phyloP scores from a whole-genome alignment of 64 coral and sea anemone species.

The Stichodactyla helianthus region DNA sequence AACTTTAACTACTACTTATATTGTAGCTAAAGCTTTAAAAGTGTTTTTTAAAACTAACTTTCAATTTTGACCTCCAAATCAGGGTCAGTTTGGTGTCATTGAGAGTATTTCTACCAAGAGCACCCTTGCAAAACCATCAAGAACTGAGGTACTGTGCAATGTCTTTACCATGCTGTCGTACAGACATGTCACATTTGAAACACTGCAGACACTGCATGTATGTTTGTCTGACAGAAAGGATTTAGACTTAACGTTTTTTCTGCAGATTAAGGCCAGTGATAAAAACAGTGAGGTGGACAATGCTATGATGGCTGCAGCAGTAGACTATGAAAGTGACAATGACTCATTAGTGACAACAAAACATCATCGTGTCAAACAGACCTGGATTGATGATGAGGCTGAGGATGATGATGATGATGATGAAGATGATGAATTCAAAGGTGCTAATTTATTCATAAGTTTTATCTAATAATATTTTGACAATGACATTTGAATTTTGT shows the following conservation, averaged over 20 bases:
- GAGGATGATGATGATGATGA: conserved; percentile 92
- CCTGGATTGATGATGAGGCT: conserved; percentile 96
- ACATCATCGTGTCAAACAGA: conserved; percentile 55
- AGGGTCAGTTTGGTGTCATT: conserved; percentile 98
- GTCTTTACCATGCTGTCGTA: not conserved
- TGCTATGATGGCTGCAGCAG: conserved; percentile 36
- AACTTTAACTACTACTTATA: not conserved
- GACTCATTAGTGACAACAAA: conserved; percentile 76
- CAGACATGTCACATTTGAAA: too few relatives aligned
- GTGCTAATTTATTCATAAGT: not conserved
- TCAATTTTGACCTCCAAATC: not conserved
- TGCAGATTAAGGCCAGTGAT: too few relatives aligned
- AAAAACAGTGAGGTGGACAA: conserved; percentile 22
- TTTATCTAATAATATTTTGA: too few relatives aligned
- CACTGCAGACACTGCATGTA: too few relatives aligned
- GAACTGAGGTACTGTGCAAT: conserved; percentile 1
- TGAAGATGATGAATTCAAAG: conserved; percentile 94
- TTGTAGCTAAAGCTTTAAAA: too few relatives aligned
- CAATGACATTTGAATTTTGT: too few relatives aligned
- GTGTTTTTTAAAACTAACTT: too few relatives aligned
- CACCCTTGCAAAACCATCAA: not conserved
- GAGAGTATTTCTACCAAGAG: conserved; percentile 76
- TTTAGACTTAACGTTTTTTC: too few relatives aligned
- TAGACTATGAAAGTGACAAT: conserved; percentile 82
- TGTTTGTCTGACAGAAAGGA: too few relatives aligned